A percentile compares a stretch with the other conserved stretches of the same genome.
These are phyloP conservation scores for Danaus chrysippus DNA, from an alignment of 2,888 invertebrate species.

Conservation along the genomic window DNA sequence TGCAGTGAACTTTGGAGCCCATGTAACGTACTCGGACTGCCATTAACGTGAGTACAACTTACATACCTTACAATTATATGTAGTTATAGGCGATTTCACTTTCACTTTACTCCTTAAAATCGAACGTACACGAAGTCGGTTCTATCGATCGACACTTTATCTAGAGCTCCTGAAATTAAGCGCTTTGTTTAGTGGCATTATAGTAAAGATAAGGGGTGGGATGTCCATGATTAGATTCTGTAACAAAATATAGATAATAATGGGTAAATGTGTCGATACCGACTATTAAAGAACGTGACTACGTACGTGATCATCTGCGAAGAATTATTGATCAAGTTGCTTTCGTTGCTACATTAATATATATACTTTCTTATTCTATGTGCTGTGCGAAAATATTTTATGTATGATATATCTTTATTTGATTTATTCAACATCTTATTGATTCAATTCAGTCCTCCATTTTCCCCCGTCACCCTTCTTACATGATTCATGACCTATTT, in stretches of 20 bases:
- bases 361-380: neutral
- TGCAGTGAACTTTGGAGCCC: slow-evolving; percentile 54
- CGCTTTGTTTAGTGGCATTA: slow-evolving; percentile 28
- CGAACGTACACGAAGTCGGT: slow-evolving; percentile 34
- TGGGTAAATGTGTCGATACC: slow-evolving; percentile 39
- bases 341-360: slow-evolving; percentile 8
- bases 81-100: slow-evolving; percentile 28
- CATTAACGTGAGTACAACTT: slow-evolving; percentile 56
- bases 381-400: neutral
- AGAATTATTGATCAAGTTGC: slow-evolving; percentile 52
- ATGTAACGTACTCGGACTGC: slow-evolving; percentile 57
- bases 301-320: slow-evolving; percentile 32
- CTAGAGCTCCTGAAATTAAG: slow-evolving; percentile 46
- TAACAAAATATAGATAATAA: slow-evolving; percentile 17
- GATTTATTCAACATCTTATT: slow-evolving; percentile 26
- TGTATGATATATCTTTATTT: slow-evolving; percentile 20
- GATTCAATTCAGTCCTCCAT: slow-evolving; percentile 26
- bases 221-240: slow-evolving; percentile 9
- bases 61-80: slow-evolving; percentile 31
- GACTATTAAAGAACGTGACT: slow-evolving; percentile 39
- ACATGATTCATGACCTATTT: slow-evolving; percentile 29
- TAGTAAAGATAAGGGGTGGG: slow-evolving; percentile 24
- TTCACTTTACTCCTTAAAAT: slow-evolving; percentile 20
- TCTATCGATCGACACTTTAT: slow-evolving; percentile 64
- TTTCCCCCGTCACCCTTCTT: slow-evolving; percentile 16